A percentile compares a stretch with the other conserved stretches of the same genome.
Conservation (phyloP, 2,113 vertebrate genomes). For the Mastomys natalensis region DNA sequence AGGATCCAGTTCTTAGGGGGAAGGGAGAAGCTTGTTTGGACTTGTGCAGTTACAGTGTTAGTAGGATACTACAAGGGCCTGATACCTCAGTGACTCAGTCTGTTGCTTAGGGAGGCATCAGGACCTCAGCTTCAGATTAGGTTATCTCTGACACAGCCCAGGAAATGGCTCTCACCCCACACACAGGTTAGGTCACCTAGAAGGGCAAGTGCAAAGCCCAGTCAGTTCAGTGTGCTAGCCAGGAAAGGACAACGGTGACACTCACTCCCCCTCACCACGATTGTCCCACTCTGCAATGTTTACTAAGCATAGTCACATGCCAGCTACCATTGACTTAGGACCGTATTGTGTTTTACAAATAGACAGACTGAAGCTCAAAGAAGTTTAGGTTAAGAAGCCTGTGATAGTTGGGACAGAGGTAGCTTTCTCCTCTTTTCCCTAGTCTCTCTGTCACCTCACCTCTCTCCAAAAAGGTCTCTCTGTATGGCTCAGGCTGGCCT, state of each 20-base stretch:
- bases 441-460: not conserved
- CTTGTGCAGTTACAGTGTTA: not conserved
- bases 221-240: not conserved
- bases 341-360: not conserved
- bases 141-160: not conserved
- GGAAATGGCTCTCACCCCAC: fast-evolving
- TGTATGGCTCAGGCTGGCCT: not conserved
- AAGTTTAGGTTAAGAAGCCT: no score
- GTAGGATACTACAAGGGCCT: not conserved
- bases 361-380: not conserved
- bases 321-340: fast-evolving
- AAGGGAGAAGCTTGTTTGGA: not conserved
- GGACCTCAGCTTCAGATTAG: not conserved
- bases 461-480: not conserved
- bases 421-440: no score
- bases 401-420: fast-evolving
- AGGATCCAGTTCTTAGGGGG: not conserved
- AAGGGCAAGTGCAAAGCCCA: fast-evolving
- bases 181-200: no score
- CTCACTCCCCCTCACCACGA: fast-evolving
- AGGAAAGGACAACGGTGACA: fast-evolving
- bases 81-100: not conserved
- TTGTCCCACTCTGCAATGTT: fast-evolving
- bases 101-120: not conserved
- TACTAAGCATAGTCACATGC: fast-evolving